A percentile compares a stretch with the other conserved stretches of the same genome.
These are phyloP conservation scores for Amphipoea oculea DNA, from an alignment of 2,888 invertebrate genomes.

Conservation along the genomic window DNA sequence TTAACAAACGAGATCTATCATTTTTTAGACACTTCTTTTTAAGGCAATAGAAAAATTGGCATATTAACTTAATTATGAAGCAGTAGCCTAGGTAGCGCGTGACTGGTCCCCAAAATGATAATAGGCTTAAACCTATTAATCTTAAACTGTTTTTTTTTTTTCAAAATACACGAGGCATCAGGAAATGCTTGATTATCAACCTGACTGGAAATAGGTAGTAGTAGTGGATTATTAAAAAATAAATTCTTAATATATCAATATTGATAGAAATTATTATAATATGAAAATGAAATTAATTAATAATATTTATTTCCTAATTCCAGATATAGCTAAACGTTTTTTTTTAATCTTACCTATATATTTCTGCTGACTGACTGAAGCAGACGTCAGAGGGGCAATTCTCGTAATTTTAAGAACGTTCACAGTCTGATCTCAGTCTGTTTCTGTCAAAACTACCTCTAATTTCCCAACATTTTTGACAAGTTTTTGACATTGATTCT, in stretches of 20 bases:
- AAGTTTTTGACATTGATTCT: too few species aligned
- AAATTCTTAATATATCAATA: too few species aligned
- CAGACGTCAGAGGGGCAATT: neutral
- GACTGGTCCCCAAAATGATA: neutral
- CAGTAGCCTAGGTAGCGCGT: neutral
- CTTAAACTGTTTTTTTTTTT: neutral
- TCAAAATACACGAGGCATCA: neutral
- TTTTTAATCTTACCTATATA: neutral
- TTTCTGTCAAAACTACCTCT: too few species aligned
- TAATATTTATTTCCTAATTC: neutral
- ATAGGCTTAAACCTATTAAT: neutral
- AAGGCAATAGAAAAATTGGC: neutral
- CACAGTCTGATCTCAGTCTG: too few species aligned
- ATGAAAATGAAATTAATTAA: too few species aligned
- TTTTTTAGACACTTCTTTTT: neutral
- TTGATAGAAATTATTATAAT: too few species aligned
- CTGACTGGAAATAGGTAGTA: neutral
- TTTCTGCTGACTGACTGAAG: neutral
- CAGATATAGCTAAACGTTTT: neutral
- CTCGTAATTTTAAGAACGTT: too few species aligned
- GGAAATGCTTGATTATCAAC: neutral
- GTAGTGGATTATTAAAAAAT: too few species aligned
- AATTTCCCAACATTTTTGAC: too few species aligned
- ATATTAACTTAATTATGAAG: neutral
- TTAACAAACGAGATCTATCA: neutral